Base-by-base conservation (phyloP, 2,797 vertebrate species). In the Oceanodroma leucorhoa region DNA sequence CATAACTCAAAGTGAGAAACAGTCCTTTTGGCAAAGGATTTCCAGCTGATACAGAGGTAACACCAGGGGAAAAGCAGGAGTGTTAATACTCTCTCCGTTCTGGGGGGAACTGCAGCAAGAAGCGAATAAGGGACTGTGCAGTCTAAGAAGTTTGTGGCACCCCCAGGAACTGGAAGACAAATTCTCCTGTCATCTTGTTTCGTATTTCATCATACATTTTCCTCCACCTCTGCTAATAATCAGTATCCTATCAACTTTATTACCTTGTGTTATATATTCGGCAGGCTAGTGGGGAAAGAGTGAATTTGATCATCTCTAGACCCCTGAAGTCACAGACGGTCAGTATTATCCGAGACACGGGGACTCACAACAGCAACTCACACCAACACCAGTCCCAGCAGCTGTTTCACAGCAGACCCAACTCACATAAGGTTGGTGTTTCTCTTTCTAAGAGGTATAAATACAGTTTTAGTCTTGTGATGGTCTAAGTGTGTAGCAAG, bases 221-320 rank as follows among this genome's bases (percentile, higher is more conserved):
- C 23, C n/a, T 75, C 23, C n/a, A 6, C 50, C 41, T 60, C 23
- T 41, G 43, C 26, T 86, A 54, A 61, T 78, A 58, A 75, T 72
- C n/a, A 58, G 1, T 71, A 54, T 73, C n/a, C 26, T 73, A 0
- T 53, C 29, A 38, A 54, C 41, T 72, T 81, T 10, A 51, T 83
- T 75, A 41, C 2, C 8, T 88, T 80, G 50, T 46, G 84, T 85
- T 93, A 40, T 94, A 10, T 96, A 36, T 95, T 94, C 38, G 27
- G 80, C 93, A 99, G 99, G 99, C 99, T 48, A 99, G 99, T 6
- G 99, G 99, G 83, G 99, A 99, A 95, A 98, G 98, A 95, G 99
- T 99, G 89, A 98, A 99, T 93, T 98, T 99, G 96, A 94, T 99
- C 64, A 98, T 99, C 92, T 98, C 98, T 81, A 98, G 99, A 93